Evolutionary conservation across 2,888 invertebrate genomes (phyloP).

Genomic region (Eristalis arbustorum): DNA sequence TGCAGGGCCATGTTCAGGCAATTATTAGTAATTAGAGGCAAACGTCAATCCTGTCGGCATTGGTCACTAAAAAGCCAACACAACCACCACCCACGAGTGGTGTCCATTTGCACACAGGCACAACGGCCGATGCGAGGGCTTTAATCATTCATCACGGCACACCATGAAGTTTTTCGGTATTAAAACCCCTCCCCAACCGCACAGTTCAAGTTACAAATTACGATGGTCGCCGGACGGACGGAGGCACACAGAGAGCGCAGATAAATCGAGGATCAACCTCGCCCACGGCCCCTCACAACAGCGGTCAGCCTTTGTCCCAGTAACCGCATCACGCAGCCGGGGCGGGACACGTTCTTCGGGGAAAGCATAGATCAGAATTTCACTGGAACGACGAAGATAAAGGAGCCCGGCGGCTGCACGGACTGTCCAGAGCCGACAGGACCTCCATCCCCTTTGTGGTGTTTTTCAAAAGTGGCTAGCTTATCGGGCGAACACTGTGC

Average conservation of each 20-base stretch:
- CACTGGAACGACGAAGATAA: constrained; percentile 1
- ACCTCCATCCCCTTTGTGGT: neutral
- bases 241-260: constrained; percentile 1
- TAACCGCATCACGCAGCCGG: constrained; percentile 43
- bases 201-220: neutral
- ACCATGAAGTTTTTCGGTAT: neutral
- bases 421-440: neutral
- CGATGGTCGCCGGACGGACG: neutral
- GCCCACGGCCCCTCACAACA: neutral
- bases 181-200: neutral
- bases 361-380: constrained; percentile 34
- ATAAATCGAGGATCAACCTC: constrained; percentile 22
- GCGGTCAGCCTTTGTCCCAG: constrained; percentile 4
- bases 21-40: constrained; percentile 1
- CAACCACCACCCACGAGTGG: neutral
- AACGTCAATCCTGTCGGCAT: neutral
- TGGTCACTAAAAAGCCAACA: neutral
- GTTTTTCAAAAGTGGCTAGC: too few species aligned
- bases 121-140: neutral
- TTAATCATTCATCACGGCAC: neutral
- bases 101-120: neutral
- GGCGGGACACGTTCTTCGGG: constrained; percentile 9
- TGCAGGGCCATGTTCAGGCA: neutral
- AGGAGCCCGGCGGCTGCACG: neutral
- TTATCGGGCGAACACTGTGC: neutral